phyloP scores from a whole-genome alignment of 2,113 vertebrate genomes.

The Nothobranchius furzeri region DNA sequence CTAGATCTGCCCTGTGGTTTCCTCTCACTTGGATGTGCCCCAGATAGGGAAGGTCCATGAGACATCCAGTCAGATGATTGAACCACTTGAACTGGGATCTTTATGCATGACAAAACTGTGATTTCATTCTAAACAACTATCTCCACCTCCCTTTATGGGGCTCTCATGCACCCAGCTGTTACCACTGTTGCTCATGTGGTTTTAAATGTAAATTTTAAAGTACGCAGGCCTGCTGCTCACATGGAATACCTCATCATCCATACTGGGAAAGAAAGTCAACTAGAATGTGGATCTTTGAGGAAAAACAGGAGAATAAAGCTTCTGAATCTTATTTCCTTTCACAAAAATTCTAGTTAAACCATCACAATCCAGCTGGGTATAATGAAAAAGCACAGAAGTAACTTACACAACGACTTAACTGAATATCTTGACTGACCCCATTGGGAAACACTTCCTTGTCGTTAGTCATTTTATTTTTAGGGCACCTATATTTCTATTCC shows the following conservation, averaged over 20 bases:
- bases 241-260: not conserved
- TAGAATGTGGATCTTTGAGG: not conserved
- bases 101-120: not conserved
- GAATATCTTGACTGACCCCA: too few relatives aligned
- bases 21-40: constrained; percentile 3
- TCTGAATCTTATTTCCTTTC: not conserved
- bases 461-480: too few relatives aligned
- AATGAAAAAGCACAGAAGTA: too few relatives aligned
- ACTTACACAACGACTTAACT: too few relatives aligned
- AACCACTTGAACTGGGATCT: not conserved
- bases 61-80: constrained; percentile 3
- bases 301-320: not conserved
- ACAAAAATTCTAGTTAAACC: not conserved
- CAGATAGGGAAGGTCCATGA: constrained; percentile 10
- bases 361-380: not conserved
- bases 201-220: not conserved
- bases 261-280: not conserved
- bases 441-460: too few relatives aligned
- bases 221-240: not conserved
- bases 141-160: constrained; percentile 1
- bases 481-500: too few relatives aligned
- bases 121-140: not conserved
- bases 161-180: not conserved
- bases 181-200: not conserved
- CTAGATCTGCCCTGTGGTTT: not conserved